Percentiles rank a stretch among this genome's conserved stretches.
phyloP scores from a whole-genome alignment of 2,797 vertebrate species.

The Pelodytes ibericus region DNA sequence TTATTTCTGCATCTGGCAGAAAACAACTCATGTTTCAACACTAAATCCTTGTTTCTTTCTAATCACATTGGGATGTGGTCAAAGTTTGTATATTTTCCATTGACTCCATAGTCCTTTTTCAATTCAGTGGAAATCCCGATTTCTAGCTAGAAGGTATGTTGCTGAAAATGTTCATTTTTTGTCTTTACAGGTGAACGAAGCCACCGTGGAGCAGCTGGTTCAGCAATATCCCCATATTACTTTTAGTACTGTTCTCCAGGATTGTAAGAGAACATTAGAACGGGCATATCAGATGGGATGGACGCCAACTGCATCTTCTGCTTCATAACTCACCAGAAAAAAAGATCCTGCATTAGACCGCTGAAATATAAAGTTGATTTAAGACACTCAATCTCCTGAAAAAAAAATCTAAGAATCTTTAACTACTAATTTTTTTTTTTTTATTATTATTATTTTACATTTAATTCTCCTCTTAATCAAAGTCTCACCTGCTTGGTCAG shows the following conservation, averaged over 20 bases:
- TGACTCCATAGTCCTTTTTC: too few species aligned
- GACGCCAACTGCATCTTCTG: constrained; percentile 90
- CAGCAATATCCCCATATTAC: constrained; percentile 96
- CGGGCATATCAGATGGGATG: constrained; percentile 98
- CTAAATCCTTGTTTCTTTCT: too few species aligned
- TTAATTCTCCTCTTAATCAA: not conserved
- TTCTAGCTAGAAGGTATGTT: too few species aligned
- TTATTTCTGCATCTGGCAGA: too few species aligned
- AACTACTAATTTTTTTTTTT: not conserved
- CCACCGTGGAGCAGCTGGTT: constrained; percentile 94
- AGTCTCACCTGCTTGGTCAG: constrained; percentile 2
- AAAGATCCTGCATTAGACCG: constrained; percentile 54
- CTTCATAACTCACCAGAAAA: constrained; percentile 75
- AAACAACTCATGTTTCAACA: too few species aligned
- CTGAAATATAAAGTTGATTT: constrained; percentile 60
- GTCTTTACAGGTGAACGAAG: constrained; percentile 87
- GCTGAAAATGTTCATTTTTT: constrained; percentile 9
- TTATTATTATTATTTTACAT: constrained; percentile 39
- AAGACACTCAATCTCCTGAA: constrained; percentile 44
- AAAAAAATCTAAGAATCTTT: constrained; percentile 52
- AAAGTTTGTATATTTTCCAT: too few species aligned
- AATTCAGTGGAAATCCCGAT: not conserved
- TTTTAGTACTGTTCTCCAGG: constrained; percentile 98
- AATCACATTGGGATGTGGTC: too few species aligned
- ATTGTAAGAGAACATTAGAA: constrained; percentile 98